phyloP scores from a whole-genome alignment of 2,797 vertebrate species.

The Lepidocolaptes lacrymiger region DNA sequence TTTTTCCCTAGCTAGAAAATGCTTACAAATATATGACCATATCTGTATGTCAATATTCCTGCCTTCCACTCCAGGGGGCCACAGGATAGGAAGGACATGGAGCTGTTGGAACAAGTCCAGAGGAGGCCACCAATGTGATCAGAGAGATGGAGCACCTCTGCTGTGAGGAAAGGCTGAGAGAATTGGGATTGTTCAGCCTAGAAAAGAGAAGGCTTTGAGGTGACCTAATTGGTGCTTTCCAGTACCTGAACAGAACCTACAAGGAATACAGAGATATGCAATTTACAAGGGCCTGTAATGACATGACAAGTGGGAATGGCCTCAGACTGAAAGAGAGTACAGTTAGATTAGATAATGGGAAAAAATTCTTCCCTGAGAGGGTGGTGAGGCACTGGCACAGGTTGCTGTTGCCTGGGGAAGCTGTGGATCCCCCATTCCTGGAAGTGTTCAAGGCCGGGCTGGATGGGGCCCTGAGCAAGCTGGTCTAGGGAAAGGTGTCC shows the following conservation, averaged over 20 bases:
- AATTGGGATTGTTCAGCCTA: rapidly evolving
- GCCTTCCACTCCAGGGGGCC: too few species aligned
- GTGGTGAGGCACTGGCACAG: rapidly evolving
- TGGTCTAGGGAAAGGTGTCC: background rate
- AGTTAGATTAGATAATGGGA: rapidly evolving
- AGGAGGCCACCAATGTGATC: background rate
- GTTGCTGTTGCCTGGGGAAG: rapidly evolving
- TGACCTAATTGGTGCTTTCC: rapidly evolving
- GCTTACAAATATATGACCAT: background rate
- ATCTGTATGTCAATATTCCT: background rate
- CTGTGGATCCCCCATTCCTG: background rate
- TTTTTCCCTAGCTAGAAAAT: background rate
- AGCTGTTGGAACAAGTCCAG: background rate
- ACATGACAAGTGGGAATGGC: background rate
- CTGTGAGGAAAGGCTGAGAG: rapidly evolving
- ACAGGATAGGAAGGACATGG: background rate
- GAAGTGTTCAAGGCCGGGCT: background rate
- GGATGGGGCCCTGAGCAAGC: background rate
- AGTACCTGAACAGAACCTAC: rapidly evolving
- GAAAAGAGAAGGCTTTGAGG: rapidly evolving
- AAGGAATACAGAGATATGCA: rapidly evolving
- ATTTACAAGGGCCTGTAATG: rapidly evolving
- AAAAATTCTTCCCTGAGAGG: background rate
- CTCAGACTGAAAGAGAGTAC: background rate
- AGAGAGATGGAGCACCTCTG: background rate